Conservation (phyloP, 2,888 invertebrate species). For the Drosophila mettleri region DNA sequence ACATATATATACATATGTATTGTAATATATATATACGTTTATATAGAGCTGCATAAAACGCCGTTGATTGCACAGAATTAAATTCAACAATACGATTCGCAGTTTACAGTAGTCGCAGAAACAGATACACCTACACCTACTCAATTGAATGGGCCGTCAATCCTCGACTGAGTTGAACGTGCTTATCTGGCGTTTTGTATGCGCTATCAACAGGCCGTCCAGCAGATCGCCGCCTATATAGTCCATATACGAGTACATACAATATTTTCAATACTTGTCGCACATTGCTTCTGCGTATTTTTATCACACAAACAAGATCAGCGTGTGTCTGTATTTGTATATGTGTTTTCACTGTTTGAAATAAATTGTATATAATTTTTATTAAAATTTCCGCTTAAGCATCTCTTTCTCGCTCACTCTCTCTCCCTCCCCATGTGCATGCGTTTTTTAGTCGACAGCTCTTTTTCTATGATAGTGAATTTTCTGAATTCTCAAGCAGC, state of each 20-base stretch:
- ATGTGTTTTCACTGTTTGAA: conserved; percentile 66
- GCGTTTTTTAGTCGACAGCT: conserved; percentile 14
- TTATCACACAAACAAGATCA: conserved; percentile 34
- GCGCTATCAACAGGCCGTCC: conserved; percentile 31
- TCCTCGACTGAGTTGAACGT: conserved; percentile 76
- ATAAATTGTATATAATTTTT: conserved; percentile 78
- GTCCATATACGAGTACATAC: conserved; percentile 18
- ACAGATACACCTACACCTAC: conserved; percentile 47
- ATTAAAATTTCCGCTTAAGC: conserved; percentile 78
- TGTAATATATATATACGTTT: conserved; percentile 25
- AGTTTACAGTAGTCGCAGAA: conserved; percentile 27
- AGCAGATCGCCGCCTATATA: conserved; percentile 43
- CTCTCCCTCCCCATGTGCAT: conserved; percentile 4
- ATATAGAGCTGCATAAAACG: conserved; percentile 47
- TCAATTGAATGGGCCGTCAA: conserved; percentile 60
- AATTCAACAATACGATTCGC: conserved; percentile 60
- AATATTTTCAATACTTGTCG: conserved; percentile 52
- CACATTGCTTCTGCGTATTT: conserved; percentile 48
- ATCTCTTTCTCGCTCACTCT: conserved; percentile 15
- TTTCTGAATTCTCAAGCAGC: conserved; percentile 45
- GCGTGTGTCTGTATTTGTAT: conserved; percentile 14
- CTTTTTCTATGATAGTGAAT: conserved; percentile 23
- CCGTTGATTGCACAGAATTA: conserved; percentile 74
- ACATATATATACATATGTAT: conserved; percentile 19
- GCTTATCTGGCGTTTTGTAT: conserved; percentile 67